phyloP scores from a whole-genome alignment of 2,113 vertebrate species.

The Centropristis striata region DNA sequence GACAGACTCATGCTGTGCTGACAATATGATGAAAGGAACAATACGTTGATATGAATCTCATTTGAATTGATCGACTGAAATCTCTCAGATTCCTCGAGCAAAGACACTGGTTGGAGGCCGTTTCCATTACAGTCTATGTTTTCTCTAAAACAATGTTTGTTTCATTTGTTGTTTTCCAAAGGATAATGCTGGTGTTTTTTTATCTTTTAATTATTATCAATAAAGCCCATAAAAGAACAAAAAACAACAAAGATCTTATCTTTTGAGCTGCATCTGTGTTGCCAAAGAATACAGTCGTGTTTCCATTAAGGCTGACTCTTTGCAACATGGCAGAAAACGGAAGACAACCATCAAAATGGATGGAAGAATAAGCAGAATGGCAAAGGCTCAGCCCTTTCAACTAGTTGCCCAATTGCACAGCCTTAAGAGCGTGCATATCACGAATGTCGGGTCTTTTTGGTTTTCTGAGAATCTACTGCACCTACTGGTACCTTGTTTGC shows the following conservation, averaged over 20 bases:
- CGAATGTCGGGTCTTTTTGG: too few relatives aligned
- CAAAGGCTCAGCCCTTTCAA: too few relatives aligned
- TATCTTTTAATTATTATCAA: slow-evolving; percentile 12
- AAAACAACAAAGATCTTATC: background rate
- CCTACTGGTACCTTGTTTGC: too few relatives aligned
- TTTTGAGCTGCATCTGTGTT: background rate
- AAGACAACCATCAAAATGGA: too few relatives aligned
- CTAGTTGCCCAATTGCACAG: too few relatives aligned
- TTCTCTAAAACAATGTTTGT: background rate
- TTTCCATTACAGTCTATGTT: slow-evolving; percentile 11
- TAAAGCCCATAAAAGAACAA: background rate
- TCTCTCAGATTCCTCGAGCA: slow-evolving; percentile 23
- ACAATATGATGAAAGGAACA: slow-evolving; percentile 37
- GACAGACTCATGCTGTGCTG: slow-evolving; percentile 19
- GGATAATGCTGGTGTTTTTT: background rate
- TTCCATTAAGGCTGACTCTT: too few relatives aligned
- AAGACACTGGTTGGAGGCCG: background rate
- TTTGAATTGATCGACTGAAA: slow-evolving; percentile 52
- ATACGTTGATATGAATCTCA: slow-evolving; percentile 45
- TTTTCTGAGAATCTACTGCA: too few relatives aligned
- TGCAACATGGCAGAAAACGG: too few relatives aligned
- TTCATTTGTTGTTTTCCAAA: slow-evolving; percentile 17
- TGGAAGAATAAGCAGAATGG: too few relatives aligned
- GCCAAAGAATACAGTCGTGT: too few relatives aligned
- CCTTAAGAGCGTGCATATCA: too few relatives aligned